Evolutionary conservation across 2,113 vertebrate species (phyloP), one percentile per base, ranked within the genome.

Genomic region (Pipa parva): DNA sequence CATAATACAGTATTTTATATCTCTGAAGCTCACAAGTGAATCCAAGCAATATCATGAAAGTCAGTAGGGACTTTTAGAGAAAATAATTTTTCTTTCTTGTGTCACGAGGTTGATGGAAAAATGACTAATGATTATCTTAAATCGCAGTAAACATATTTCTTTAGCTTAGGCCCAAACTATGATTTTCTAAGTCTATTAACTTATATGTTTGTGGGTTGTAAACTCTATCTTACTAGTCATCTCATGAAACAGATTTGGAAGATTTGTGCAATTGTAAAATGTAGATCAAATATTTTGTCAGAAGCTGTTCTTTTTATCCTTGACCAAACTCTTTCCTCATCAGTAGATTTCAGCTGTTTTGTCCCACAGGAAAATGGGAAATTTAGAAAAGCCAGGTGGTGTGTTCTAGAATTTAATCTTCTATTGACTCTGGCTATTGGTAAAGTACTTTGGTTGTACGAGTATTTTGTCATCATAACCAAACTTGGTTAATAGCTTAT

Each of bases 21-120:
- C 72, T 78, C 36, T 70, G 76, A 81, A 82, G 81, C 79, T 72
- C 75, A 76, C 58, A 74, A 86, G 81, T 83, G 83, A 84, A 89
- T 81, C 66, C 76, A 77, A 73, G 78, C 78, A 74, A 76, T 78
- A 84, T 87, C 84, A 83, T 73, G 73, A 73, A 86, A 80, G 48
- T 73, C 78, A 63, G 65, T 58, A 59, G 84, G 78, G 80, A 85
- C 72, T 69, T 74, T 71, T 76, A 81, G 76, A 71, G 68, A 27
- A 78, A 28, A 76, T 73, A 82, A 83, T 83, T 80, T 70, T 70
- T 70, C 66, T 80, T 72, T 82, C 82, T 72, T 76, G 56, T 57
- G 74, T 63, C 76, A 84, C 79, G 73, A 69, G 71, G 68, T 81
- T 81, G 75, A 60, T 74, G 76, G 72, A 86, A 73, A 84, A 84